Evolutionary conservation across 2,888 invertebrate species (phyloP).

Genomic region (Strigamia crassipes): DNA sequence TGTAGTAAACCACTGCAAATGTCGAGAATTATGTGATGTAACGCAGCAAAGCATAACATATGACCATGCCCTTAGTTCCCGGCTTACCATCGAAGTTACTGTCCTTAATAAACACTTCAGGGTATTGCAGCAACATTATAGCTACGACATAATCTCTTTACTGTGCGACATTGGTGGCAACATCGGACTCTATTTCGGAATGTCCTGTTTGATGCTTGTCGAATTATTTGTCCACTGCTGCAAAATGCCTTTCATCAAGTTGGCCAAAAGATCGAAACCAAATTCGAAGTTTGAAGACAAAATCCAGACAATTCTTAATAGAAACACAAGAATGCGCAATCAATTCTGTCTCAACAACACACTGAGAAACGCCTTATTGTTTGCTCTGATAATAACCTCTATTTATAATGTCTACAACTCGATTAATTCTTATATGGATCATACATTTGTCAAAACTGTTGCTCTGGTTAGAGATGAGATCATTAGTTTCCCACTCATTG

Average conservation of each 20-base stretch:
- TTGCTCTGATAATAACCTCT: not conserved
- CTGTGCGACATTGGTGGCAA: not conserved
- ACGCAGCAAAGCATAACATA: not conserved
- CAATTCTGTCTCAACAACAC: not conserved
- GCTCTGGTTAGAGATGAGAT: not conserved
- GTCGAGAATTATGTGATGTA: not conserved
- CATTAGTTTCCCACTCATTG: not conserved
- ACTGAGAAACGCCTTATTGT: not conserved
- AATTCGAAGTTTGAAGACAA: not conserved
- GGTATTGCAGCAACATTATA: not conserved
- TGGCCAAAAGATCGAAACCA: not conserved
- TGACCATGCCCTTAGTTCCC: not conserved
- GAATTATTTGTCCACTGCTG: not conserved
- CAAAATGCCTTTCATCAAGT: not conserved
- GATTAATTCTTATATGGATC: not conserved
- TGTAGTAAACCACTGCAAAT: not conserved
- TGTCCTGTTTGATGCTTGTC: not conserved
- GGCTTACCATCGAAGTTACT: not conserved
- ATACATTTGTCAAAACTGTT: not conserved
- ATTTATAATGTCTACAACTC: not conserved
- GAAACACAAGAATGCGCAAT: not conserved
- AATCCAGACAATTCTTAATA: not conserved
- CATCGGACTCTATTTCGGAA: not conserved
- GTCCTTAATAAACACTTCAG: not conserved
- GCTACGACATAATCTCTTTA: not conserved